Conservation (phyloP, 2,113 vertebrate species). For the Malurus elegans region DNA sequence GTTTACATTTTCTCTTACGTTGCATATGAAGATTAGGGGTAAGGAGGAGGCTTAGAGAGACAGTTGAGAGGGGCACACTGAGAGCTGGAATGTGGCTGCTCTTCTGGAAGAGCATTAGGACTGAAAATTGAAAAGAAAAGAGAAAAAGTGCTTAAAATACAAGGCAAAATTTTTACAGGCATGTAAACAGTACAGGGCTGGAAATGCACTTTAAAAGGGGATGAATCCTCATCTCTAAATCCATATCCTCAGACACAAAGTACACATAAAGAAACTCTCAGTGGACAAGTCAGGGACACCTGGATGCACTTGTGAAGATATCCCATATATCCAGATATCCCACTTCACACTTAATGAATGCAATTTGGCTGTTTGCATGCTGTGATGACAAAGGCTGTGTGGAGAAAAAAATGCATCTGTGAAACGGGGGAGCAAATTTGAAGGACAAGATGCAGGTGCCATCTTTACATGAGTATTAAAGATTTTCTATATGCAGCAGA, state of each 20-base stretch:
- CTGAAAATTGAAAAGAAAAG: slow-evolving; percentile 76
- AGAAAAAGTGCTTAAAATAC: slow-evolving; percentile 45
- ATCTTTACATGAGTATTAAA: neutral
- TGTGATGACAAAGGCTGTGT: neutral
- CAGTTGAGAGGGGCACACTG: slow-evolving; percentile 86
- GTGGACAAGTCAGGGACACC: neutral
- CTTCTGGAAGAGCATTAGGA: slow-evolving; percentile 82
- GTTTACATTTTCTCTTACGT: slow-evolving; percentile 48
- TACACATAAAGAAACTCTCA: neutral
- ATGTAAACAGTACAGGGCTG: neutral
- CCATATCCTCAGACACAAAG: neutral
- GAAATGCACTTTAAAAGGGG: neutral
- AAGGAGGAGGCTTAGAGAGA: slow-evolving; percentile 80
- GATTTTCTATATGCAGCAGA: neutral
- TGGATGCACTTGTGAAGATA: neutral
- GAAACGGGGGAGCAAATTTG: neutral
- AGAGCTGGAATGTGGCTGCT: slow-evolving; percentile 80
- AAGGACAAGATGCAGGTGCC: neutral
- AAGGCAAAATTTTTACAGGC: neutral
- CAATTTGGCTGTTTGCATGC: neutral
- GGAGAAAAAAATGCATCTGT: neutral
- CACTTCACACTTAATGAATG: neutral
- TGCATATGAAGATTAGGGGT: slow-evolving; percentile 72
- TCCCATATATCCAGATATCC: neutral
- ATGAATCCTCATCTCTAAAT: neutral